Evolutionary conservation across 2,113 vertebrate species (phyloP).

Genomic region (Leucoraja erinaceus): DNA sequence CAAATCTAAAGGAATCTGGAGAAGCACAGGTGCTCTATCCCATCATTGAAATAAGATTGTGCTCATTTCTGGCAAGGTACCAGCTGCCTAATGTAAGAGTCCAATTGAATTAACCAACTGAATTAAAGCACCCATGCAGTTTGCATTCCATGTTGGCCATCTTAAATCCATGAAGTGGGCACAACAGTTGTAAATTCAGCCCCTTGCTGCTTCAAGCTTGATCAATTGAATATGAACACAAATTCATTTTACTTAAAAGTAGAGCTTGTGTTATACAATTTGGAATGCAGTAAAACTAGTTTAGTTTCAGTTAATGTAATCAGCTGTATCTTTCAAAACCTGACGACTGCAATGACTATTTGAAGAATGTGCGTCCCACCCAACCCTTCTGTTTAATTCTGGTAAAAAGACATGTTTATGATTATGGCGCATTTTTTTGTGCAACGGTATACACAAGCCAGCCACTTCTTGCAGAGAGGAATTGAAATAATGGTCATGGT

Average conservation of each 20-base stretch:
- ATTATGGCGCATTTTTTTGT: not conserved
- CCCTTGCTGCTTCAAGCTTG: not conserved
- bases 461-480: too few species aligned
- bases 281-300: not conserved
- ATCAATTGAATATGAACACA: not conserved
- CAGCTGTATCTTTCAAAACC: not conserved
- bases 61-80: not conserved
- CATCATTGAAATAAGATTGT: not conserved
- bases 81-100: not conserved
- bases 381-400: not conserved
- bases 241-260: not conserved
- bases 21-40: not conserved
- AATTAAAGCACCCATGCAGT: not conserved
- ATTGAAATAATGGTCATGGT: conserved; percentile 6
- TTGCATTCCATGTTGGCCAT: not conserved
- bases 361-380: not conserved
- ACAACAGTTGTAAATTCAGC: not conserved
- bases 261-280: not conserved
- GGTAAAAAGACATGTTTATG: not conserved
- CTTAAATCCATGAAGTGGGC: not conserved
- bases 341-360: not conserved
- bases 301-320: not conserved
- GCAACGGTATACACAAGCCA: not conserved
- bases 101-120: not conserved
- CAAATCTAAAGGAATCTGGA: not conserved